Percentiles rank a stretch among this genome's conserved stretches.
Evolutionary conservation across 1,140 invertebrate genomes (phyloP).

Genomic region (Rhopalosiphum padi): DNA sequence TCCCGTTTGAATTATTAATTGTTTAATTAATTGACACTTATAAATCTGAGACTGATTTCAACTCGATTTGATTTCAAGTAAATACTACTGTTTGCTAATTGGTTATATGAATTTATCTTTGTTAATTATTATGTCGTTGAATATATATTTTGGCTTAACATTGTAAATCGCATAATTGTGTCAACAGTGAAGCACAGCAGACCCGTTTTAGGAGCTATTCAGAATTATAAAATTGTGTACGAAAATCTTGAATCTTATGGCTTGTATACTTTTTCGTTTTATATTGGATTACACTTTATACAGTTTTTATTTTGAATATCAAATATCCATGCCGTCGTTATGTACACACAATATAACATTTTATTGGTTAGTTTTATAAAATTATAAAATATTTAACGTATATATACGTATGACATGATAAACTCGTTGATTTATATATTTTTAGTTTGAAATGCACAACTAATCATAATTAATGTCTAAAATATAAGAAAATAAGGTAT

Average conservation of each 20-base stretch:
- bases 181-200: background rate
- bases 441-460: background rate
- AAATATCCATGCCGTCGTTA: background rate
- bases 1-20: background rate
- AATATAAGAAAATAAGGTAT: background rate
- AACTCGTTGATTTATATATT: background rate
- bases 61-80: background rate
- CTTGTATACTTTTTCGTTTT: background rate
- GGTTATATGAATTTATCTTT: slow-evolving; percentile 14
- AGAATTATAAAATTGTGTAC: background rate
- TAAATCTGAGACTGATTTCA: slow-evolving; percentile 13
- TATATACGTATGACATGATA: background rate
- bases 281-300: background rate
- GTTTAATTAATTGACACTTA: background rate
- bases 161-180: background rate
- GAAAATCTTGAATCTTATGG: background rate
- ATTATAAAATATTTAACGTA: background rate
- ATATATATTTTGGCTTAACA: background rate
- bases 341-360: background rate
- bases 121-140: background rate
- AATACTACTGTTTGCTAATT: background rate
- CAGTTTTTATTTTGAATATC: background rate
- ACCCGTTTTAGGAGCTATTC: background rate
- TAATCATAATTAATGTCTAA: background rate
- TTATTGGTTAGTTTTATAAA: background rate